These are phyloP conservation scores for Phylloscopus collybita DNA, from an alignment of 2,797 vertebrate genomes.

Conservation along the genomic window DNA sequence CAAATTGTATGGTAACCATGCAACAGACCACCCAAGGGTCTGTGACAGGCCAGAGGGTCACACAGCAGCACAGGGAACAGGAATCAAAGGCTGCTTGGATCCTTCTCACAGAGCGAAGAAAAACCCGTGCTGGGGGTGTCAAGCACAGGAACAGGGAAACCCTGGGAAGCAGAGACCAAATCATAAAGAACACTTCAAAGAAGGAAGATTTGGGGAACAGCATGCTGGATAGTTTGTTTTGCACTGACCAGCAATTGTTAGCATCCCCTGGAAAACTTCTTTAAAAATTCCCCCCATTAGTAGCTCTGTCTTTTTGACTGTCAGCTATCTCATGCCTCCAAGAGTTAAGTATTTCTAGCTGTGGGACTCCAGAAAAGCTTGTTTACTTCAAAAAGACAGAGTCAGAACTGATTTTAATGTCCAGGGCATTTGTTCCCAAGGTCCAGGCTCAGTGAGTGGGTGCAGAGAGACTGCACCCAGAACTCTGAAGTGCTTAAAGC, in stretches of 20 bases:
- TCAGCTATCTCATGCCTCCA: not conserved
- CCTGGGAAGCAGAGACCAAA: not conserved
- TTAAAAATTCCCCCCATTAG: not conserved
- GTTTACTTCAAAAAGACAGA: not conserved
- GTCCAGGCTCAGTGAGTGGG: not conserved
- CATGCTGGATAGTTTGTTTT: not conserved
- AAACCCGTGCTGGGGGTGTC: not conserved
- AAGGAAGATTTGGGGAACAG: not conserved
- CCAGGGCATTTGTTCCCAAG: not conserved
- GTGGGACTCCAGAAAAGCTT: not conserved
- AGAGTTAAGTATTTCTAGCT: not conserved
- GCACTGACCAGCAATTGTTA: not conserved
- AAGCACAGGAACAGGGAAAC: not conserved
- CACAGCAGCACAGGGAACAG: not conserved
- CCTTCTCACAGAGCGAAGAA: not conserved
- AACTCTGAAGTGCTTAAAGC: not conserved
- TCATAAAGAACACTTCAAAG: not conserved
- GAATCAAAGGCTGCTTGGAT: not conserved
- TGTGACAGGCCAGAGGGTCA: not conserved
- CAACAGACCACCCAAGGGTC: constrained; percentile 59
- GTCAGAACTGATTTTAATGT: not conserved
- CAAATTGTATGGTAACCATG: not conserved
- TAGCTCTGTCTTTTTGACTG: not conserved
- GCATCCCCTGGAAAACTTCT: not conserved
- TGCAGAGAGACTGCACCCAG: not conserved